Percentiles rank a stretch among this genome's conserved stretches.
phyloP scores from a whole-genome alignment of 30 jellyfish, hydroid and myxozoan species.

The Catostylus mosaicus region DNA sequence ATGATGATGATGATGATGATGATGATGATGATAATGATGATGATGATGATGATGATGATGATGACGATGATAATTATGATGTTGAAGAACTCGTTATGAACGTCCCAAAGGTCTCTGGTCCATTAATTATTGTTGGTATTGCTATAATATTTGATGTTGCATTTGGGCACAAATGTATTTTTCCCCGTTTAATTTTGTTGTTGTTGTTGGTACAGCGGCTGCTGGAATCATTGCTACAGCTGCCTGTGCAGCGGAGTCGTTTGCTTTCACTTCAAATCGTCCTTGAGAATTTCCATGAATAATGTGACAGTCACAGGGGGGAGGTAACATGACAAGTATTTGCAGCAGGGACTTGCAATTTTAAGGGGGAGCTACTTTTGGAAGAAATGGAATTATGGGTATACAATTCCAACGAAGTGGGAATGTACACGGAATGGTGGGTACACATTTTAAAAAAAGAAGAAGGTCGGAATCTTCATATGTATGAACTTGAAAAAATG shows the following conservation, averaged over 20 bases:
- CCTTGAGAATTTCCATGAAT: constrained; percentile 81
- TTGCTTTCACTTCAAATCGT: constrained; percentile 66
- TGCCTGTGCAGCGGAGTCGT: constrained; percentile 71
- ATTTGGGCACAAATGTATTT: constrained; percentile 70
- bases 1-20: no score
- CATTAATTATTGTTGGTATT: constrained; percentile 33
- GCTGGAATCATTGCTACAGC: constrained; percentile 72
- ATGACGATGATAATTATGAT: no score
- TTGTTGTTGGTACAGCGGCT: constrained; percentile 70
- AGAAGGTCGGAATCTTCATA: no score
- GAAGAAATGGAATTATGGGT: no score
- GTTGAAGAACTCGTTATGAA: constrained; percentile 39
- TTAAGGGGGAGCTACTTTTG: no score
- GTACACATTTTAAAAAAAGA: no score
- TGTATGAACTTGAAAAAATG: no score
- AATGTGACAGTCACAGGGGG: constrained; percentile 60
- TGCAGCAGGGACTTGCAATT: constrained; percentile 70
- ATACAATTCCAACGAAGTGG: no score
- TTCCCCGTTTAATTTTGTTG: constrained; percentile 72
- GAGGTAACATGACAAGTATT: no score
- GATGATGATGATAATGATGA: no score
- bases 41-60: no score
- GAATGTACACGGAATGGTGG: no score
- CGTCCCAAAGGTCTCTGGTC: constrained; percentile 54
- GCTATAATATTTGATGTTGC: constrained; percentile 67